A percentile compares a stretch with the other conserved stretches of the same genome.
These are phyloP conservation scores for Falcunculus frontatus DNA, from an alignment of 2,113 vertebrate genomes.

Conservation along the genomic window DNA sequence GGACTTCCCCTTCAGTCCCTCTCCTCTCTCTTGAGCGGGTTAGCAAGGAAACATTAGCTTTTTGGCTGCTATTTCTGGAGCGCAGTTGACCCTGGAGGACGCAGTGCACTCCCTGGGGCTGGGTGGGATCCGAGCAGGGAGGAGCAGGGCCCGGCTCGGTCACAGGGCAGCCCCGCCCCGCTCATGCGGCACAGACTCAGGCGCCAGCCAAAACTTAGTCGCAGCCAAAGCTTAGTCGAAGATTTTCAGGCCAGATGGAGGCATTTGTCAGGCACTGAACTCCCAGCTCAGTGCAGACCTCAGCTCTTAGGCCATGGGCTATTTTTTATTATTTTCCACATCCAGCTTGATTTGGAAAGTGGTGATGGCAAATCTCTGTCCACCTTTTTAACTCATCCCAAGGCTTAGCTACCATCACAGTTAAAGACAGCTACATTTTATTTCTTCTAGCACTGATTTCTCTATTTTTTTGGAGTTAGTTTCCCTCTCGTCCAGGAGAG, in stretches of 20 bases:
- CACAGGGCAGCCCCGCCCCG: background rate
- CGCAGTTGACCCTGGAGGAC: background rate
- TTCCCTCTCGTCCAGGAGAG: background rate
- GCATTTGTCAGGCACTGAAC: background rate
- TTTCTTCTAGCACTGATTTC: background rate
- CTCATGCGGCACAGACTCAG: background rate
- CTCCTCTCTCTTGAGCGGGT: background rate
- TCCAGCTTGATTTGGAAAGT: background rate
- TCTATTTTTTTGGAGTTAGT: background rate
- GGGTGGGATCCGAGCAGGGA: background rate
- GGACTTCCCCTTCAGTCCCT: background rate
- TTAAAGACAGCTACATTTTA: background rate
- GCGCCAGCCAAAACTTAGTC: fast-evolving
- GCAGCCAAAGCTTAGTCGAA: fast-evolving
- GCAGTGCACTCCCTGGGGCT: fast-evolving
- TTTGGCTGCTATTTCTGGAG: background rate
- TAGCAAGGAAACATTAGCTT: background rate
- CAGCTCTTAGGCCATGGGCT: background rate
- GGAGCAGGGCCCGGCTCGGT: background rate
- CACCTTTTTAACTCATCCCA: background rate
- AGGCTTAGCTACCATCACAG: background rate
- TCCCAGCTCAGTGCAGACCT: background rate
- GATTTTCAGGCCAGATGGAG: background rate
- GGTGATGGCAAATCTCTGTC: background rate
- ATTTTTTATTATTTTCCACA: background rate